A percentile compares a stretch with the other conserved stretches of the same genome.
These are phyloP conservation scores for Acrobasis suavella DNA, from an alignment of 2,888 invertebrate species.

Conservation along the genomic window DNA sequence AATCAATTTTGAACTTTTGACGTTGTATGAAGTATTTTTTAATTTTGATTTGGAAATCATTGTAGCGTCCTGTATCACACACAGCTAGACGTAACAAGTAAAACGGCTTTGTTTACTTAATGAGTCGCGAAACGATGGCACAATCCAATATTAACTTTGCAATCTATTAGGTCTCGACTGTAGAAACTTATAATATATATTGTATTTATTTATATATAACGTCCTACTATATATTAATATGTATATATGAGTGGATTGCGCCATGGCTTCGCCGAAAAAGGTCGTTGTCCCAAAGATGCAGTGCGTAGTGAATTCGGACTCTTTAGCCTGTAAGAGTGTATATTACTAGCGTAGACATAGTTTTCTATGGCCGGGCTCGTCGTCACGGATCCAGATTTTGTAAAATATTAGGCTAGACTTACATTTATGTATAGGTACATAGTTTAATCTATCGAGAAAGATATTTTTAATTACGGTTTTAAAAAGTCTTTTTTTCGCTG, in stretches of 20 bases:
- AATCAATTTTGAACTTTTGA: constrained; percentile 5
- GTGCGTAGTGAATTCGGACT: constrained; percentile 70
- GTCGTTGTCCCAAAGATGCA: constrained; percentile 38
- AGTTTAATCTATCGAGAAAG: constrained; percentile 62
- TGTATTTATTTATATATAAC: constrained; percentile 13
- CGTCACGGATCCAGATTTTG: constrained; percentile 42
- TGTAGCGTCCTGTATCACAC: background rate
- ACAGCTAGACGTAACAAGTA: background rate
- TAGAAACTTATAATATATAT: constrained; percentile 8
- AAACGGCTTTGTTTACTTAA: constrained; percentile 1
- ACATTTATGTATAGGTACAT: constrained; percentile 56
- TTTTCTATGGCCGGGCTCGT: constrained; percentile 46
- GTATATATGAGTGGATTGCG: constrained; percentile 2
- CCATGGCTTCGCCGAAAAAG: constrained; percentile 15
- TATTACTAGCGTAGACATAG: constrained; percentile 58
- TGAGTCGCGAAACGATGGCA: constrained; percentile 5
- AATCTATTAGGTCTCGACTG: constrained; percentile 12
- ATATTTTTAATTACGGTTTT: constrained; percentile 73
- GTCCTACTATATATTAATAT: constrained; percentile 9
- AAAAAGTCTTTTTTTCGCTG: constrained; percentile 58
- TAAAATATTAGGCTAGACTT: constrained; percentile 68
- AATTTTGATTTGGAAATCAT: constrained; percentile 1
- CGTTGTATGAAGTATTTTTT: background rate
- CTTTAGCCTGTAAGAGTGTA: constrained; percentile 59
- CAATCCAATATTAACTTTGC: constrained; percentile 7